These are phyloP conservation scores for Notarius lentiginosus DNA, from an alignment of 2,113 vertebrate species.

Conservation along the genomic window DNA sequence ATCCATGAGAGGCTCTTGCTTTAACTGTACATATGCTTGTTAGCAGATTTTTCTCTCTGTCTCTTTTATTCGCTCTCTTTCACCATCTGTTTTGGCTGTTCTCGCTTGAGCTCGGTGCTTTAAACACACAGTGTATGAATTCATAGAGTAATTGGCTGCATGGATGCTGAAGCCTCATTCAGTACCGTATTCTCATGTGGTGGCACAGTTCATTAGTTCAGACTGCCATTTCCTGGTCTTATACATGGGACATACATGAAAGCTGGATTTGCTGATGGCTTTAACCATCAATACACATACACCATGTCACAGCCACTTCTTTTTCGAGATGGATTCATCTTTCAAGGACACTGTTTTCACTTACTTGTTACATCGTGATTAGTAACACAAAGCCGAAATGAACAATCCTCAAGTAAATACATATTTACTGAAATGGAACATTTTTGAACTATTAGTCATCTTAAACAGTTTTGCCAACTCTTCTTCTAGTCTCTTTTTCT, in stretches of 20 bases:
- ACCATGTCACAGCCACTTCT: background rate
- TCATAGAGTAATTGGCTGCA: background rate
- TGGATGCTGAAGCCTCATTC: background rate
- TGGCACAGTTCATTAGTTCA: background rate
- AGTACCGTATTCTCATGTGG: background rate
- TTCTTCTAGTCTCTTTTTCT: background rate
- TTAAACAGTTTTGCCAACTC: background rate
- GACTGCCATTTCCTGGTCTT: background rate
- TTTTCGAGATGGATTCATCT: background rate
- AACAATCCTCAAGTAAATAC: background rate
- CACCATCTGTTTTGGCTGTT: background rate
- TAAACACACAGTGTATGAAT: no score
- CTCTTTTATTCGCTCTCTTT: background rate
- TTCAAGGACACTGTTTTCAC: background rate
- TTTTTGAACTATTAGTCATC: background rate
- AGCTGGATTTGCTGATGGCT: background rate
- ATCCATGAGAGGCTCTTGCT: background rate
- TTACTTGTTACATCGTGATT: background rate
- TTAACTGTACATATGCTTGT: constrained; percentile 11
- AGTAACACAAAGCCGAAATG: background rate
- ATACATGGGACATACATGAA: background rate
- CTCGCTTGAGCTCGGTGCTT: background rate
- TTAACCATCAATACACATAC: background rate
- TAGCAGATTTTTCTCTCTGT: background rate
- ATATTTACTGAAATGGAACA: background rate